These are phyloP conservation scores for Chironomus tentans DNA, from an alignment of 2,888 invertebrate species.

Conservation along the genomic window DNA sequence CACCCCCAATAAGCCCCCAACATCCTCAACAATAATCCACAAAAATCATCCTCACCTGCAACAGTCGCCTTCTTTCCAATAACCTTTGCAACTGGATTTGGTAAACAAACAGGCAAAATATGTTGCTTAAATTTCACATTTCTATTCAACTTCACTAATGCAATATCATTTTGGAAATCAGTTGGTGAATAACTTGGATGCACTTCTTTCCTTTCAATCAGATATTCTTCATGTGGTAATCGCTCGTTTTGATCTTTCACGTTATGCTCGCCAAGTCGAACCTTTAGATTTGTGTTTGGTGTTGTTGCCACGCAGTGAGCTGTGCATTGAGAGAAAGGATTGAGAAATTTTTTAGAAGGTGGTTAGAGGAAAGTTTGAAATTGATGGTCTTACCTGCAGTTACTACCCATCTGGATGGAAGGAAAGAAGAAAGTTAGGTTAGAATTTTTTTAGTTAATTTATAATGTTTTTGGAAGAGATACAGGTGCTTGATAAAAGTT, in stretches of 20 bases:
- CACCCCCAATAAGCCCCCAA: too few species aligned
- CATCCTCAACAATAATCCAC: too few species aligned
- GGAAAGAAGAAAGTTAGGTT: constrained; percentile 40
- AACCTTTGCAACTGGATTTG: constrained; percentile 65
- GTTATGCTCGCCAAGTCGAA: constrained; percentile 88
- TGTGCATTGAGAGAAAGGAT: constrained; percentile 43
- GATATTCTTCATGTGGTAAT: constrained; percentile 76
- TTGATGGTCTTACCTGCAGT: not conserved
- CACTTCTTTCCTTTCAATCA: constrained; percentile 82
- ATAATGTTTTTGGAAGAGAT: too few species aligned
- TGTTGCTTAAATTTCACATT: constrained; percentile 84
- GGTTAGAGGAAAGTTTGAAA: not conserved
- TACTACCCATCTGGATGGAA: constrained; percentile 12
- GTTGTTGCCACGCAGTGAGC: constrained; percentile 88
- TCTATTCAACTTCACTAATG: constrained; percentile 68
- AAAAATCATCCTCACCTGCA: constrained; percentile 50
- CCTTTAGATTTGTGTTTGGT: constrained; percentile 77
- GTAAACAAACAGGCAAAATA: constrained; percentile 85
- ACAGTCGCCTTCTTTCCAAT: constrained; percentile 85
- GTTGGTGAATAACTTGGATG: constrained; percentile 84
- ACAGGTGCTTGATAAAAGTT: too few species aligned
- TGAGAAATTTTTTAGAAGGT: not conserved
- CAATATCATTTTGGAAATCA: constrained; percentile 86
- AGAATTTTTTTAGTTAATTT: too few species aligned
- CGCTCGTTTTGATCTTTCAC: constrained; percentile 76